phyloP scores from a whole-genome alignment of 1,140 invertebrate species.

The Formica exsecta region DNA sequence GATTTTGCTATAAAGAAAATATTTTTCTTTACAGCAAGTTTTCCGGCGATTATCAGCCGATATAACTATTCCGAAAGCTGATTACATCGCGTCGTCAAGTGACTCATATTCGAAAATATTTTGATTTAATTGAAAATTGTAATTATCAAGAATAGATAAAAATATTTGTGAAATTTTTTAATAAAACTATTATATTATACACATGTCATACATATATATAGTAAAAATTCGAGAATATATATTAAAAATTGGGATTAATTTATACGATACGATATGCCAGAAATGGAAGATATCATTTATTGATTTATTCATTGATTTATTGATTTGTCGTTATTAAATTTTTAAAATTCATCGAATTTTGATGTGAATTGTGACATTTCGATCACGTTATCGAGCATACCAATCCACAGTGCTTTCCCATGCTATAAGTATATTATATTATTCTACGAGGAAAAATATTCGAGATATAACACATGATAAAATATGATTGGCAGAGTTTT shows the following conservation, averaged over 20 bases:
- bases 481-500: background rate
- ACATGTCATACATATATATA: too few relatives aligned
- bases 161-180: background rate
- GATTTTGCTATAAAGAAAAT: background rate
- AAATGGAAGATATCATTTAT: background rate
- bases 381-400: background rate
- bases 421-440: too few relatives aligned
- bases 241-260: too few relatives aligned
- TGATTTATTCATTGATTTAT: background rate
- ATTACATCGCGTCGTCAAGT: background rate
- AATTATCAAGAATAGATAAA: background rate
- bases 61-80: background rate
- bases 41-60: background rate
- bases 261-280: too few relatives aligned
- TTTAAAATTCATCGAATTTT: background rate
- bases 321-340: background rate
- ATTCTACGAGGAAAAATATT: background rate
- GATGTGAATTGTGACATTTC: background rate
- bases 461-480: background rate
- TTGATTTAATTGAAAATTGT: background rate
- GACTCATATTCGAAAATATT: background rate
- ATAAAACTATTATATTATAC: too few relatives aligned
- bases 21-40: background rate
- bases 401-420: background rate
- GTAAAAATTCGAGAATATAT: too few relatives aligned